These are phyloP conservation scores for Phalacrocorax carbo DNA, from an alignment of 2,113 vertebrate genomes.

Conservation along the genomic window DNA sequence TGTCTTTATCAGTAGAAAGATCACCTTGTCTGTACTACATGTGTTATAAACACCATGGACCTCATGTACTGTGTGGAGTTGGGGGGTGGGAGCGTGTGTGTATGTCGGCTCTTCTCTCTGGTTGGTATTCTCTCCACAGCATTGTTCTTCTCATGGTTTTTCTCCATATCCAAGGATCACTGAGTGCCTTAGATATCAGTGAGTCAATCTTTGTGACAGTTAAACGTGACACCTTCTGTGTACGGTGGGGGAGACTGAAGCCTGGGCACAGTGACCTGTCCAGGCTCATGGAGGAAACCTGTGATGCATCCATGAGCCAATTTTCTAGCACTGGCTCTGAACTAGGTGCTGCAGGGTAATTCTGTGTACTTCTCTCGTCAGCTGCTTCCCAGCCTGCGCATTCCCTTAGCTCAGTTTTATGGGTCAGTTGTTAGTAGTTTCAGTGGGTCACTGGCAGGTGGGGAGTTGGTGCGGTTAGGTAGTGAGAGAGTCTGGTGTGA, in stretches of 20 bases:
- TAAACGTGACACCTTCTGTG: neutral
- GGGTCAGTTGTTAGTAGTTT: neutral
- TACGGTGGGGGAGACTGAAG: neutral
- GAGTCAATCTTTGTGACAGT: neutral
- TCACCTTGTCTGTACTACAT: conserved; percentile 30
- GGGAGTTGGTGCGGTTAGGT: neutral
- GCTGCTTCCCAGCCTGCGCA: neutral
- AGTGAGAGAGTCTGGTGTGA: neutral
- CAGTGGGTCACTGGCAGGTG: neutral
- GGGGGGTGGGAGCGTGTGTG: fast-evolving
- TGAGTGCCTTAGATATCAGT: neutral
- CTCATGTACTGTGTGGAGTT: neutral
- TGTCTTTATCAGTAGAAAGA: conserved; percentile 39
- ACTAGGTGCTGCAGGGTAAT: neutral
- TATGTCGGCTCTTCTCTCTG: neutral
- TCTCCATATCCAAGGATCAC: neutral
- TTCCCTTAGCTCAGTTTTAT: neutral
- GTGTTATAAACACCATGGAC: conserved; percentile 26
- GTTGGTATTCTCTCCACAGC: neutral
- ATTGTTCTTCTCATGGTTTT: neutral
- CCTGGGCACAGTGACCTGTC: neutral
- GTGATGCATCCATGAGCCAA: neutral
- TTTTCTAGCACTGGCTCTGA: neutral
- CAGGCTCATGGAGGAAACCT: neutral
- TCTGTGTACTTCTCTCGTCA: neutral